phyloP scores from a whole-genome alignment of 2,797 vertebrate genomes.

The Coluber constrictor region DNA sequence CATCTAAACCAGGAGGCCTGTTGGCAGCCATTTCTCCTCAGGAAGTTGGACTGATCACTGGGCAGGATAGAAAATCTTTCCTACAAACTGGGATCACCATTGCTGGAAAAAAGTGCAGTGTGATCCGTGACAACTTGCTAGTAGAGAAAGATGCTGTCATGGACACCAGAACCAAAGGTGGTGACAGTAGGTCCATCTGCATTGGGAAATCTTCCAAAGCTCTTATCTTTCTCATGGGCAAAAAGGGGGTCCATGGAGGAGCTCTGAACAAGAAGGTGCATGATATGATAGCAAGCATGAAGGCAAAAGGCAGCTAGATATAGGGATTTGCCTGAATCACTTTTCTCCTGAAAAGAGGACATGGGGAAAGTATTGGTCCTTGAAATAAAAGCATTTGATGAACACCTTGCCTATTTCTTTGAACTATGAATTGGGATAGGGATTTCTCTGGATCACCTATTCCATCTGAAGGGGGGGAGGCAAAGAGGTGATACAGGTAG shows the following conservation, averaged over 20 bases:
- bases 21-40: conserved; percentile 55
- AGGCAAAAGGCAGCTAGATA: conserved; percentile 38
- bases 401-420: conserved; percentile 9
- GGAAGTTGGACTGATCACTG: conserved; percentile 59
- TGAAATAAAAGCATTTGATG: conserved; percentile 7
- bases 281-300: conserved; percentile 56
- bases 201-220: conserved; percentile 53
- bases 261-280: conserved; percentile 63
- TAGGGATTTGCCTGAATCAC: neutral
- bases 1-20: conserved; percentile 60
- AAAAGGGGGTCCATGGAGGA: conserved; percentile 60
- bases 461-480: too few relatives aligned
- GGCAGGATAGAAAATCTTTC: conserved; percentile 46
- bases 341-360: neutral
- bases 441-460: neutral
- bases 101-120: conserved; percentile 59
- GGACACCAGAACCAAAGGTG: conserved; percentile 61
- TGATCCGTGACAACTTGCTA: conserved; percentile 62
- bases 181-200: conserved; percentile 58
- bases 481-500: neutral
- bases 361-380: neutral
- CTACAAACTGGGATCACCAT: conserved; percentile 55
- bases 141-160: conserved; percentile 49
- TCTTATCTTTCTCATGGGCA: conserved; percentile 64
- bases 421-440: neutral